A percentile compares a stretch with the other conserved stretches of the same genome.
These are phyloP conservation scores for Polyommatus iphigenia DNA, from an alignment of 2,888 invertebrate species.

Conservation along the genomic window DNA sequence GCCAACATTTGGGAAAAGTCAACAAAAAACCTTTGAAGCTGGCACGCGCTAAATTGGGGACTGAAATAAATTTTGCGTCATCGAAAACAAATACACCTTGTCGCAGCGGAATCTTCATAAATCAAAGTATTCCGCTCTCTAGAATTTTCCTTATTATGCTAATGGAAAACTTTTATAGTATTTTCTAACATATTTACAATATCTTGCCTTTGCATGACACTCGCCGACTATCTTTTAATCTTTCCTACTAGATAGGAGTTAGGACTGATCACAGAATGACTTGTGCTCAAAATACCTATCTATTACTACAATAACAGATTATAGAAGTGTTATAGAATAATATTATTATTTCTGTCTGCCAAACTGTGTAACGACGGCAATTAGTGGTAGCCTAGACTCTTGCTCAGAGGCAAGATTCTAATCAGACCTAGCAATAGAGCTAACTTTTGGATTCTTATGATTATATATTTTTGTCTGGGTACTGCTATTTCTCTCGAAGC, in stretches of 20 bases:
- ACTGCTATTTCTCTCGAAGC: neutral
- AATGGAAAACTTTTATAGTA: neutral
- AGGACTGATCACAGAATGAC: neutral
- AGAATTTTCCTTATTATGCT: neutral
- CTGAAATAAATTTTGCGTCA: constrained; percentile 27
- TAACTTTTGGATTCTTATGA: too few species aligned
- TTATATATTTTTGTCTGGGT: neutral
- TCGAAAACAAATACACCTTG: constrained; percentile 23
- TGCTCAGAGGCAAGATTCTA: too few species aligned
- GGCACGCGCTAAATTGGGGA: constrained; percentile 13
- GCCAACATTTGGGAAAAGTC: neutral
- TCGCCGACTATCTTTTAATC: neutral
- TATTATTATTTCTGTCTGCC: neutral
- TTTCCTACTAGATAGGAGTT: neutral
- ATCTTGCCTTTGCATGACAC: too few species aligned
- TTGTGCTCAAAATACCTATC: neutral
- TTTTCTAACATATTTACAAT: neutral
- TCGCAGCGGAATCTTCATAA: constrained; percentile 20
- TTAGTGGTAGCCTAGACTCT: too few species aligned
- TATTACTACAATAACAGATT: too few species aligned
- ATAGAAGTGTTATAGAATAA: too few species aligned
- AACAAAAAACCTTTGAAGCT: constrained; percentile 26
- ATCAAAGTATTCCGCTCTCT: neutral
- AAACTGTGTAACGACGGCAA: neutral
- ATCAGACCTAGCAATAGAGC: too few species aligned